Evolutionary conservation across 2,113 vertebrate species (phyloP), one percentile per base, ranked within the genome.

Genomic region (Gavialis gangeticus): DNA sequence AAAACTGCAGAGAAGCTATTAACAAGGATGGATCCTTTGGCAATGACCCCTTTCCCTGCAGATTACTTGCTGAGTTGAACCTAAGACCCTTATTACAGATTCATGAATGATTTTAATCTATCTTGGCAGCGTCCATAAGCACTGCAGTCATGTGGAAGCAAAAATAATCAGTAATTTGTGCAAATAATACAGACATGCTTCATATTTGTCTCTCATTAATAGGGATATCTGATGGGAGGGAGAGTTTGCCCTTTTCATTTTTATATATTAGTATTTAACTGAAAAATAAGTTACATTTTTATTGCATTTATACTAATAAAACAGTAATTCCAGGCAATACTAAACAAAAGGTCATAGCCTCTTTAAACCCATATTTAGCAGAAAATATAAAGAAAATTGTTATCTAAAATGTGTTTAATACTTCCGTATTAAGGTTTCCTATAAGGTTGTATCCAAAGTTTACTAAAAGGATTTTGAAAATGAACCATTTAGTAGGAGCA

Each of bases 21-120:
- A 97, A 91, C 79, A 95, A 88, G 92, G 93, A 95, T 82, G 96
- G 89, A 75, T 93, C 94, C 94, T 98, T 97, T 98, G 95, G 92
- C 97, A 97, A 2, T 54, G 63, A 83, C 22, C 82, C 25, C 75
- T 95, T 96, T 93, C 96, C 93, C 79, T 94, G 79, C 75, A 93
- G 86, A 89, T 84, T 94, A 95, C 89, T 97, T 95, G 94, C 83
- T 4, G 4, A 94, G 89, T 96, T 94, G 95, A 98, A 96, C 87
- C 76, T 91, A 94, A 94, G 94, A 93, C 92, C 93, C 84, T 87
- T 91, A 96, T 97, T 98, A 96, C 95, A 95, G 94, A 97, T 97
- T 97, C 94, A 93, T 97, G 93, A 97, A 96, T 97, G 93, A 97
- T 98, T 98, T 97, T 97, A 95, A 98, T 98, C 92, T 95, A 87